A percentile compares a stretch with the other conserved stretches of the same genome.
Conservation (phyloP, 2,113 vertebrate genomes). For the Acinonyx jubatus region DNA sequence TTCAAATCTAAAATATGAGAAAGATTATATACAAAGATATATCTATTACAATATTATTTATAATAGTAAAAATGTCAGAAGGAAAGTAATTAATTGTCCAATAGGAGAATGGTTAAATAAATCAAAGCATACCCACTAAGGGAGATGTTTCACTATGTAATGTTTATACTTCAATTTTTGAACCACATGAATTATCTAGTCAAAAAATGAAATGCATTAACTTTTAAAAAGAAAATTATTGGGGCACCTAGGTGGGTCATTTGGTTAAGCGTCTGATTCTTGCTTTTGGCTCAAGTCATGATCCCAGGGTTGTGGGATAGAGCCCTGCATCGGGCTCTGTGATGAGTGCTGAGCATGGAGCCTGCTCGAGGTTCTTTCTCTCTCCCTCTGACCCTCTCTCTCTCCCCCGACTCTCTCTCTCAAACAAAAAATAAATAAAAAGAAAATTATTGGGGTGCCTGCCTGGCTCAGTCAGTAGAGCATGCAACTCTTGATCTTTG, state of each 20-base stretch:
- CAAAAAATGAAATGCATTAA: not conserved
- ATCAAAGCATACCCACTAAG: not conserved
- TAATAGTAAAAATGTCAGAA: not conserved
- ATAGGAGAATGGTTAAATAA: not conserved
- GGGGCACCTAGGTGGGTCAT: not conserved
- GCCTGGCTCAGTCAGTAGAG: too few species aligned
- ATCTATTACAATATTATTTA: not conserved
- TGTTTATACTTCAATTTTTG: not conserved
- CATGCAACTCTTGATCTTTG: not conserved
- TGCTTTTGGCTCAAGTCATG: not conserved
- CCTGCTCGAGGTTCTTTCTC: too few species aligned
- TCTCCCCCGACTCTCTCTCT: too few species aligned
- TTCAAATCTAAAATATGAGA: conserved; percentile 1
- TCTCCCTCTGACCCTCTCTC: too few species aligned
- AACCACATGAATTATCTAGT: not conserved
- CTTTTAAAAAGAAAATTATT: not conserved
- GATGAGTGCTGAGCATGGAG: too few species aligned
- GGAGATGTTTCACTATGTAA: not conserved
- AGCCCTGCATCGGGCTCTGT: too few species aligned
- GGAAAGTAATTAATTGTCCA: not conserved
- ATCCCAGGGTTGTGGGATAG: too few species aligned
- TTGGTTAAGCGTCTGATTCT: not conserved
- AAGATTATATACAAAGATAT: not conserved
- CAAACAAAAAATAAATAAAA: too few species aligned
- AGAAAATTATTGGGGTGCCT: too few species aligned